Evolutionary conservation across 2,113 vertebrate genomes (phyloP).

Genomic region (Nettapus auritus): DNA sequence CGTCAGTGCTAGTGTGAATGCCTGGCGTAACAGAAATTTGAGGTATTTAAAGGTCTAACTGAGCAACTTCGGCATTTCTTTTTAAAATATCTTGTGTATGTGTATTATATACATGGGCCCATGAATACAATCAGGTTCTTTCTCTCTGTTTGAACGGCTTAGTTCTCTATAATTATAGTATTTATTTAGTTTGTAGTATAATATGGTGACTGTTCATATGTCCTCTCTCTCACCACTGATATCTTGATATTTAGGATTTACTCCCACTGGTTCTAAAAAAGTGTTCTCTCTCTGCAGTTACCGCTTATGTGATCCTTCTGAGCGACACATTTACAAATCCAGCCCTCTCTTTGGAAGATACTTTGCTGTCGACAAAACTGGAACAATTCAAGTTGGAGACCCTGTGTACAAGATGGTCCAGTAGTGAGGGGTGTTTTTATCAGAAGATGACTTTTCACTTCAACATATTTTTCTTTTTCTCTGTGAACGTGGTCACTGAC

Average conservation of each 20-base stretch:
- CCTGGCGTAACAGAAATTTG: neutral
- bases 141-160: neutral
- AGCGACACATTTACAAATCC: constrained; percentile 80
- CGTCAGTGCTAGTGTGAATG: neutral
- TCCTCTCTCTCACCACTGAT: neutral
- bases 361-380: constrained; percentile 81
- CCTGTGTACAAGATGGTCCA: constrained; percentile 82
- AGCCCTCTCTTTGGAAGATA: constrained; percentile 87
- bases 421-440: neutral
- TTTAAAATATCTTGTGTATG: neutral
- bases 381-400: constrained; percentile 85
- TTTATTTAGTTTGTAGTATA: neutral
- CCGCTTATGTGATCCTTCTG: constrained; percentile 81
- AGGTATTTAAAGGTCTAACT: neutral
- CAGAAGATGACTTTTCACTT: neutral
- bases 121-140: neutral
- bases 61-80: neutral
- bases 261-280: neutral
- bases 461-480: neutral
- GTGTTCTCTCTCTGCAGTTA: constrained; percentile 78
- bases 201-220: neutral
- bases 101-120: neutral
- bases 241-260: neutral
- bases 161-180: neutral
- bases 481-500: neutral